Evolutionary conservation across 2,797 vertebrate species (phyloP).

Genomic region (Rousettus madagascariensis): DNA sequence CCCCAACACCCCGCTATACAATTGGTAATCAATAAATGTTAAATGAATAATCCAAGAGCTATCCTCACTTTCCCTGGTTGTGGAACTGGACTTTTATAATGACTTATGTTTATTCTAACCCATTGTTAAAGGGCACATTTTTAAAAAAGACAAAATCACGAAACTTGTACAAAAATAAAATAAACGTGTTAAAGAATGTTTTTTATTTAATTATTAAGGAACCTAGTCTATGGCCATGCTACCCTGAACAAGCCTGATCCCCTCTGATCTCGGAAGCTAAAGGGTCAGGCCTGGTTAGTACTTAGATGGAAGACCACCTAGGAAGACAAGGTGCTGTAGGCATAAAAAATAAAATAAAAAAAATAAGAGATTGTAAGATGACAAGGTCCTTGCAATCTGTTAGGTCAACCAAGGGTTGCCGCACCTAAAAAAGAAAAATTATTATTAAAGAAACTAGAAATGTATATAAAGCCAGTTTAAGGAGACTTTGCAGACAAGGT

Average conservation of each 20-base stretch:
- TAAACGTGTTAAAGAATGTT: not conserved
- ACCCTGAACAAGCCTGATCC: too few species aligned
- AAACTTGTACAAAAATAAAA: not conserved
- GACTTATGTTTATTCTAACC: not conserved
- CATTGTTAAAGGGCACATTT: not conserved
- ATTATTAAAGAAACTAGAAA: not conserved
- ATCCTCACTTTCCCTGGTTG: not conserved
- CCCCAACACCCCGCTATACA: not conserved
- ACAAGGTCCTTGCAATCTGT: too few species aligned
- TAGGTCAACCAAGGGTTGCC: too few species aligned
- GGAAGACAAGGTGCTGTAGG: too few species aligned
- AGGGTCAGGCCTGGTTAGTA: too few species aligned
- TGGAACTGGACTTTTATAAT: not conserved
- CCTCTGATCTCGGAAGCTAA: too few species aligned
- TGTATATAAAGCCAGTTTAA: not conserved
- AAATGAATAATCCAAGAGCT: not conserved
- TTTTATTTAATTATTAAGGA: too few species aligned
- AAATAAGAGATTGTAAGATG: too few species aligned
- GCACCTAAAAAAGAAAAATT: too few species aligned
- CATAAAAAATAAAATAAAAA: too few species aligned
- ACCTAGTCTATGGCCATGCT: too few species aligned
- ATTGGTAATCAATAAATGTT: not conserved
- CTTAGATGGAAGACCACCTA: too few species aligned
- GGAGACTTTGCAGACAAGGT: slow-evolving; percentile 7
- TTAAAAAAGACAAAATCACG: not conserved